Conservation (phyloP, 1,140 invertebrate species). For the Diabrotica virgifera region DNA sequence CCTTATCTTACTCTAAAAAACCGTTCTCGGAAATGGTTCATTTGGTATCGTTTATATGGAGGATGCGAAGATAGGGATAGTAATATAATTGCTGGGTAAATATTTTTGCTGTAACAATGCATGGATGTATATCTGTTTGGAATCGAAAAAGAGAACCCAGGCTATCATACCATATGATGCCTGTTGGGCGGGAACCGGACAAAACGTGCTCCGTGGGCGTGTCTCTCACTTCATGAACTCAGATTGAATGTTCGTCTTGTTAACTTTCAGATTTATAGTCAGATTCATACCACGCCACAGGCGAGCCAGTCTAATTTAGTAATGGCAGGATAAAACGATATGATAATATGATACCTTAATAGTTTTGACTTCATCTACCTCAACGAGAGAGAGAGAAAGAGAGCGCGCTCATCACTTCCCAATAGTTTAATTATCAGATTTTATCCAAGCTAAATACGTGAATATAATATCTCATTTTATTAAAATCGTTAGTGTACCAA, state of each 20-base stretch:
- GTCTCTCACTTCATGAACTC: slow-evolving; percentile 43
- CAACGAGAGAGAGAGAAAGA: no score
- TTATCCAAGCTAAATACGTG: no score
- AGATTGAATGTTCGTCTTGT: slow-evolving; percentile 43
- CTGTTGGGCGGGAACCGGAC: slow-evolving; percentile 31
- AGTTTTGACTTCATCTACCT: slow-evolving; percentile 2
- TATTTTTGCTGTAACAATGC: slow-evolving; percentile 42
- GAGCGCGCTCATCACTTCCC: no score
- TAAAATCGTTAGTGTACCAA: no score
- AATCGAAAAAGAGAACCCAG: slow-evolving; percentile 21
- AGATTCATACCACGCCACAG: slow-evolving; percentile 28
- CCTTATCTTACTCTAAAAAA: neutral
- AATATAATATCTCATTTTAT: no score
- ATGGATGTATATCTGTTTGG: slow-evolving; percentile 18
- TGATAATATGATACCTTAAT: slow-evolving; percentile 1
- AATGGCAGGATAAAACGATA: slow-evolving; percentile 7
- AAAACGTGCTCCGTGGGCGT: slow-evolving; percentile 40
- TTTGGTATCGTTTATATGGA: slow-evolving; percentile 21
- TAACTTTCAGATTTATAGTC: slow-evolving; percentile 46
- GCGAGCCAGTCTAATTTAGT: slow-evolving; percentile 28
- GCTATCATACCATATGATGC: slow-evolving; percentile 42
- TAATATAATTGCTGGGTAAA: slow-evolving; percentile 43
- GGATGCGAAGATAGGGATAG: slow-evolving; percentile 31
- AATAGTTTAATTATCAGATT: no score
- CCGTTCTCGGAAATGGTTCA: slow-evolving; percentile 9